phyloP scores from a whole-genome alignment of 2,888 invertebrate genomes.

The Andrena bucephala region DNA sequence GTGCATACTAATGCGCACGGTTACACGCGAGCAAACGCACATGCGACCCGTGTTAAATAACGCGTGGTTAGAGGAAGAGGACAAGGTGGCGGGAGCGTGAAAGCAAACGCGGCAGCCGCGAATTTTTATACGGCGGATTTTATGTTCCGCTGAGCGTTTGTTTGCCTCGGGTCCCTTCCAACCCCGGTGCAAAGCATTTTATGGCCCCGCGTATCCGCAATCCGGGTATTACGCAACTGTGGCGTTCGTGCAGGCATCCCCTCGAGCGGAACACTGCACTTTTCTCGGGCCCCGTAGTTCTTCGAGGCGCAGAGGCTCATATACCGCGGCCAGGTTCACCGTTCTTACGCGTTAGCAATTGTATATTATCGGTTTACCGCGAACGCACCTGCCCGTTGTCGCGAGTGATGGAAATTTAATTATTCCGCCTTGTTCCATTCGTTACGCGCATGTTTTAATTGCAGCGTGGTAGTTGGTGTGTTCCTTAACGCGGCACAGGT shows the following conservation, averaged over 20 bases:
- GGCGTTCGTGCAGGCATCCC: slow-evolving; percentile 63
- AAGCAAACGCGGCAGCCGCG: slow-evolving; percentile 43
- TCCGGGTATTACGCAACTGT: slow-evolving; percentile 73
- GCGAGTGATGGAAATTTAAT: slow-evolving; percentile 41
- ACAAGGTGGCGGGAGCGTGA: slow-evolving; percentile 15
- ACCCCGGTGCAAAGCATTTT: slow-evolving; percentile 68
- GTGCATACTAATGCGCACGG: slow-evolving; percentile 35
- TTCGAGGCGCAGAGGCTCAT: slow-evolving; percentile 42
- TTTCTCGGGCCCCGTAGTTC: slow-evolving; percentile 32
- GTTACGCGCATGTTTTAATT: not conserved
- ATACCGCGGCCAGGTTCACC: slow-evolving; percentile 10
- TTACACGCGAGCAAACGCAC: slow-evolving; percentile 40
- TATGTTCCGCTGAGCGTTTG: slow-evolving; percentile 69
- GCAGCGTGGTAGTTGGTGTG: not conserved
- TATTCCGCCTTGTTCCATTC: slow-evolving; percentile 13
- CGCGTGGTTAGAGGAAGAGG: not conserved
- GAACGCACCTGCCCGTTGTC: slow-evolving; percentile 52
- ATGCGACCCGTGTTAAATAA: slow-evolving; percentile 56
- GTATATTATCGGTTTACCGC: slow-evolving; percentile 59
- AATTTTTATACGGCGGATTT: slow-evolving; percentile 73
- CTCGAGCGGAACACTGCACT: slow-evolving; percentile 20
- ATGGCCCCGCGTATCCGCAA: slow-evolving; percentile 76
- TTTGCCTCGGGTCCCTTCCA: slow-evolving; percentile 47
- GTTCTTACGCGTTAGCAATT: slow-evolving; percentile 49
- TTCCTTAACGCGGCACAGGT: not conserved